Conservation (phyloP, 2,797 vertebrate genomes). For the Esox lucius region DNA sequence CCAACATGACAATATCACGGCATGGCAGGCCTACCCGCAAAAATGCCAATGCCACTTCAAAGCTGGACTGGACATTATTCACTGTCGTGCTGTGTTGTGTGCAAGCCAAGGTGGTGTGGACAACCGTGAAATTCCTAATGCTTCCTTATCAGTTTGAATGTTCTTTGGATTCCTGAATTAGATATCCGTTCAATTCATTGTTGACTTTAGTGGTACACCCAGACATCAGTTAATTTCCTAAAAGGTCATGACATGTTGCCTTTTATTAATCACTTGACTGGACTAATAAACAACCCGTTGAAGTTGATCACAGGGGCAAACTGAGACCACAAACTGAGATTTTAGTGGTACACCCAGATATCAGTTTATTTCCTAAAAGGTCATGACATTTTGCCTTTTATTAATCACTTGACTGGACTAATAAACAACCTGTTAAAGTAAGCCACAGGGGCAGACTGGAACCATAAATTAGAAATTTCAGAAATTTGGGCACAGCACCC, state of each 20-base stretch:
- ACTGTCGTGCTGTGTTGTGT: neutral
- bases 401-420: constrained; percentile 75
- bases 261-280: constrained; percentile 78
- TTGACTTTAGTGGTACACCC: constrained; percentile 74
- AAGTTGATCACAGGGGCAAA: constrained; percentile 58
- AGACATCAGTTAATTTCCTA: constrained; percentile 82
- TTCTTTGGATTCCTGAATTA: constrained; percentile 51
- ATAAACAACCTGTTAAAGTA: constrained; percentile 67
- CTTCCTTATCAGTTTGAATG: constrained; percentile 51
- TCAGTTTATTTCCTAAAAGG: constrained; percentile 83
- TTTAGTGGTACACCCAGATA: constrained; percentile 77
- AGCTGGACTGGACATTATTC: constrained; percentile 26
- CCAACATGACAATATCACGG: constrained; percentile 2
- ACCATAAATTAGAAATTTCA: no score
- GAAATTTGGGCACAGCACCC: no score
- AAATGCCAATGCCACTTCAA: constrained; percentile 35
- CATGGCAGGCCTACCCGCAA: constrained; percentile 16
- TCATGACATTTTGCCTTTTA: constrained; percentile 79
- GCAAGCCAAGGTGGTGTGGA: neutral
- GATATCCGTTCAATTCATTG: constrained; percentile 68
- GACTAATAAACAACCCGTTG: constrained; percentile 88
- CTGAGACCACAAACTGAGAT: constrained; percentile 34
- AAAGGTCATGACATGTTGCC: constrained; percentile 80
- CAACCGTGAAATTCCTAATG: constrained; percentile 41
- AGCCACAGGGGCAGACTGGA: no score